Evolutionary conservation across 2,113 vertebrate genomes (phyloP).

Genomic region (Xenus cinereus): DNA sequence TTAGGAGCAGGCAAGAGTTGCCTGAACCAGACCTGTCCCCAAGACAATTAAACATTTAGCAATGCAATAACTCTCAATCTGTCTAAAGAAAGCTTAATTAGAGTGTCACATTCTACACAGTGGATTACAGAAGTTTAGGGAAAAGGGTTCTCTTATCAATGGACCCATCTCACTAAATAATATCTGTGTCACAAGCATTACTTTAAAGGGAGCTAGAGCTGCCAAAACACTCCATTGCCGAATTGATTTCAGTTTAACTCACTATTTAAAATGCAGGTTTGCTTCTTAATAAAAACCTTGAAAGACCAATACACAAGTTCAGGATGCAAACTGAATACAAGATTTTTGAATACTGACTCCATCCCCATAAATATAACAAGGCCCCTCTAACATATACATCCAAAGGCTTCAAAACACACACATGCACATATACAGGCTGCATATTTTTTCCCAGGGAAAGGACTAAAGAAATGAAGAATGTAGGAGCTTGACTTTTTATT

Average conservation of each 20-base stretch:
- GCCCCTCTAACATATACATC: background rate
- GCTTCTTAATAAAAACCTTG: background rate
- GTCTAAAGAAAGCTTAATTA: constrained; percentile 1
- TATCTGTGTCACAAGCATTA: background rate
- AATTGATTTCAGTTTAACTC: constrained; percentile 26
- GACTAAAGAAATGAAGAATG: background rate
- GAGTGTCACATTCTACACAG: background rate
- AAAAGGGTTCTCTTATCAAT: background rate
- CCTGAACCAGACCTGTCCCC: background rate
- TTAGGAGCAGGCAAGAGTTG: background rate
- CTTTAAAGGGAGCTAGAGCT: background rate
- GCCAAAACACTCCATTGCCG: background rate
- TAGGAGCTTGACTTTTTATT: background rate
- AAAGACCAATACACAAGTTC: background rate
- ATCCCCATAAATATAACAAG: background rate
- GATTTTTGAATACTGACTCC: background rate
- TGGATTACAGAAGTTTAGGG: background rate
- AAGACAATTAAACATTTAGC: background rate
- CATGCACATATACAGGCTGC: background rate
- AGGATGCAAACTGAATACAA: background rate
- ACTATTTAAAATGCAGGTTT: constrained; percentile 19
- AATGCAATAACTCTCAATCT: background rate
- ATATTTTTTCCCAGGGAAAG: background rate
- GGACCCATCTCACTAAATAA: constrained; percentile 5
- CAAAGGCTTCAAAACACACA: background rate